These are phyloP conservation scores for Oncorhynchus gorbuscha DNA, from an alignment of 2,113 vertebrate genomes.

Conservation along the genomic window DNA sequence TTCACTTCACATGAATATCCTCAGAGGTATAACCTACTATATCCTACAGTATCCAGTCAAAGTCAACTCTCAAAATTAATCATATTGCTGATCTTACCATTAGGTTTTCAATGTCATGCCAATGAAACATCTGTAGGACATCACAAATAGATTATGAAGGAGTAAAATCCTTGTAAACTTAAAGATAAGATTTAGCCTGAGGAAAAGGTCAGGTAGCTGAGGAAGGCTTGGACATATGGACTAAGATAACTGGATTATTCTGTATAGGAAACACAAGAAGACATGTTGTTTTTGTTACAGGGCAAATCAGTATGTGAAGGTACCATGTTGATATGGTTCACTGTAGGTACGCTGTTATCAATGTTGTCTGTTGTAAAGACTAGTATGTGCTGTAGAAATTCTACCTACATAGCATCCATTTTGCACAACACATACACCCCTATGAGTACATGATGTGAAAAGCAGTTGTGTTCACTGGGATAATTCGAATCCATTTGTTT, in stretches of 20 bases:
- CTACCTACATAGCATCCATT: too few species aligned
- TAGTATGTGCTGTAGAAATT: too few species aligned
- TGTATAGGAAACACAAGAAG: conserved; percentile 51
- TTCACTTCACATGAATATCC: background rate
- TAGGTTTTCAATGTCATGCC: conserved; percentile 67
- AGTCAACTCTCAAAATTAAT: conserved; percentile 52
- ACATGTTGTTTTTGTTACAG: conserved; percentile 54
- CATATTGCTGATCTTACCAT: conserved; percentile 52
- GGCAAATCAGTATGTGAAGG: conserved; percentile 19
- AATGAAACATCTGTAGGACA: conserved; percentile 64
- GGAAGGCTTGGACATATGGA: conserved; percentile 60
- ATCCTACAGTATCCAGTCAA: conserved; percentile 33
- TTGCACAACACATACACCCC: too few species aligned
- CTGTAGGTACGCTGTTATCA: background rate
- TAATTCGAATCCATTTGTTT: too few species aligned
- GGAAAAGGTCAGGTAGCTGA: conserved; percentile 67
- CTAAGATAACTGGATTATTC: conserved; percentile 66
- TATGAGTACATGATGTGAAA: too few species aligned
- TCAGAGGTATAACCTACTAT: conserved; percentile 2
- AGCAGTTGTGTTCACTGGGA: too few species aligned
- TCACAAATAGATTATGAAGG: conserved; percentile 64
- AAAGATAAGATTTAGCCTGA: conserved; percentile 67
- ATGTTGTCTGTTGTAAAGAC: too few species aligned
- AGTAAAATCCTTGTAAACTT: conserved; percentile 47
- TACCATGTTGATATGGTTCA: background rate